Conservation (phyloP, 2,113 vertebrate genomes). For the Piprites chloris region DNA sequence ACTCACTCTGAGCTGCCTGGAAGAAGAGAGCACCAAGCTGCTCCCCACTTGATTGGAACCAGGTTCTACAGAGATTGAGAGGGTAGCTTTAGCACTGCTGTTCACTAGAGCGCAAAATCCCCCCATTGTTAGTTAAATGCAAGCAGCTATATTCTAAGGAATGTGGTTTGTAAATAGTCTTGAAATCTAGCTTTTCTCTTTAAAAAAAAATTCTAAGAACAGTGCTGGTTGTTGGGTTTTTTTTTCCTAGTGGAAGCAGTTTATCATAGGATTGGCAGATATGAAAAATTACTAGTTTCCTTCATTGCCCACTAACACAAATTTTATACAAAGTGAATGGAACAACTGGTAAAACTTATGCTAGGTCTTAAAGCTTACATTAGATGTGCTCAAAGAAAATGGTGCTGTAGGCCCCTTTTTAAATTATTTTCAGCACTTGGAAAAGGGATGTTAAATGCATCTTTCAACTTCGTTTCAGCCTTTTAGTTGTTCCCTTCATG, state of each 20-base stretch:
- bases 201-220: not conserved
- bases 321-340: not conserved
- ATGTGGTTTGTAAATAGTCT: not conserved
- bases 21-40: not conserved
- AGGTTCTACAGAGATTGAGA: not conserved
- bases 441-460: not conserved
- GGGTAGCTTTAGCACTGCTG: not conserved
- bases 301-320: not conserved
- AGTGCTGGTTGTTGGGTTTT: not conserved
- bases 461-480: not conserved
- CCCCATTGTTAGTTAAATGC: not conserved
- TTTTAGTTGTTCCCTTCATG: not conserved
- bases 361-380: not conserved
- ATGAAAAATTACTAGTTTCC: not conserved
- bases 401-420: not conserved
- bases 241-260: not conserved
- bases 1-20: accelerated
- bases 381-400: not conserved
- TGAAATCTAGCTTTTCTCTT: not conserved
- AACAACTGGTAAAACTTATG: not conserved
- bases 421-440: not conserved
- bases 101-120: not conserved
- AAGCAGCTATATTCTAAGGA: not conserved
- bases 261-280: not conserved
- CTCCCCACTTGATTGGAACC: not conserved